Evolutionary conservation across 2,797 vertebrate genomes (phyloP).

Genomic region (Syndactyla subalaris): DNA sequence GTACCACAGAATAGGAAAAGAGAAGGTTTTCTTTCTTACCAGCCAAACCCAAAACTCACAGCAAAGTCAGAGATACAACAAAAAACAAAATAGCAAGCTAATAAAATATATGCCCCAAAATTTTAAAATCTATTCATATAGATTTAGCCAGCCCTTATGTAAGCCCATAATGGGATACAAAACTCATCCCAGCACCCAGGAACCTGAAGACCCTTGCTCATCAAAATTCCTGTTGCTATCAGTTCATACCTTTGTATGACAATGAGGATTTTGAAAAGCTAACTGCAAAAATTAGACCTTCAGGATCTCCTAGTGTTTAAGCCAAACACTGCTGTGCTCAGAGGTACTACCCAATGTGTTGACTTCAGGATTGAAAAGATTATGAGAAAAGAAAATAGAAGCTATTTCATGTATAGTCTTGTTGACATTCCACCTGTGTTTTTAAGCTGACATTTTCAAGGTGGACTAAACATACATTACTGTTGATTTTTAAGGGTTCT

Average conservation of each 20-base stretch:
- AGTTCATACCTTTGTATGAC: background rate
- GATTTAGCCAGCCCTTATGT: background rate
- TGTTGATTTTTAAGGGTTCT: background rate
- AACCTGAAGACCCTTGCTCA: background rate
- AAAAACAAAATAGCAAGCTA: background rate
- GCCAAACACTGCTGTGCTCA: background rate
- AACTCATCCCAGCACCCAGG: background rate
- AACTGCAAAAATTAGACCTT: background rate
- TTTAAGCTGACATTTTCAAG: slow-evolving; percentile 36
- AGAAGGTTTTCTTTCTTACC: background rate
- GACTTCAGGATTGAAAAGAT: slow-evolving; percentile 39
- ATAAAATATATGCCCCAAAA: background rate
- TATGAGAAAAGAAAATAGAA: slow-evolving; percentile 13
- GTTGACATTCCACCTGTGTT: slow-evolving; percentile 25
- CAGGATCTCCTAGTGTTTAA: background rate
- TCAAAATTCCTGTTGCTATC: background rate
- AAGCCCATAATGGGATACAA: background rate
- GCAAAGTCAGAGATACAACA: background rate
- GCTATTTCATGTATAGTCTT: background rate
- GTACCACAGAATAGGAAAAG: background rate
- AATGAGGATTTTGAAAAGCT: background rate
- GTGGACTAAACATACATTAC: slow-evolving; percentile 23
- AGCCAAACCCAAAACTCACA: background rate
- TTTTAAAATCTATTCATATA: background rate
- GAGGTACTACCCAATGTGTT: background rate